Evolutionary conservation across 1,140 invertebrate genomes (phyloP).

Genomic region (Hetaerina americana): DNA sequence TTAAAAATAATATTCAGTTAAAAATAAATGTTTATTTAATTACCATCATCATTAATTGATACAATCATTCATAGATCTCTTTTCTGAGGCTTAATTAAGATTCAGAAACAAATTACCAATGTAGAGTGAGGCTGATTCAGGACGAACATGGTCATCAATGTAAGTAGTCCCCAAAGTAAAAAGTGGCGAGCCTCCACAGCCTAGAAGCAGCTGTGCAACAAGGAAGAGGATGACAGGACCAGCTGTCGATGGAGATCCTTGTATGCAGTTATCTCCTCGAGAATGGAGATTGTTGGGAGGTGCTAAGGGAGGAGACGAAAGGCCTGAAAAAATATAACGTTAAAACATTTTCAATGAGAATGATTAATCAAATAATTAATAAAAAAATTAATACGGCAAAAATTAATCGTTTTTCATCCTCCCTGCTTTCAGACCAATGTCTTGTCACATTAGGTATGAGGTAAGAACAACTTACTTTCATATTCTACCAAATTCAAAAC

Average conservation of each 20-base stretch:
- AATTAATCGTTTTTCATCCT: not conserved
- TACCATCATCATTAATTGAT: too few relatives aligned
- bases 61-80: too few relatives aligned
- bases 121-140: slow-evolving; percentile 70
- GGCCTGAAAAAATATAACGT: slow-evolving; percentile 34
- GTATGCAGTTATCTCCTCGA: slow-evolving; percentile 67
- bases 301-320: slow-evolving; percentile 52
- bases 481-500: too few relatives aligned
- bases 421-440: too few relatives aligned
- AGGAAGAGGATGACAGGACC: slow-evolving; percentile 74
- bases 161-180: slow-evolving; percentile 81
- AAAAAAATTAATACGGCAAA: not conserved
- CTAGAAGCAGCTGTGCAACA: slow-evolving; percentile 74
- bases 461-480: too few relatives aligned
- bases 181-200: slow-evolving; percentile 77
- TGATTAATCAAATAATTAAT: not conserved
- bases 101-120: slow-evolving; percentile 59
- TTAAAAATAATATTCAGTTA: too few relatives aligned
- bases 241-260: slow-evolving; percentile 63
- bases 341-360: slow-evolving; percentile 2
- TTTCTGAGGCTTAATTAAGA: slow-evolving; percentile 7
- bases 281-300: slow-evolving; percentile 51
- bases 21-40: too few relatives aligned
- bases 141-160: slow-evolving; percentile 74
- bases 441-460: too few relatives aligned